These are phyloP conservation scores for Gallinago nigripennis DNA, from an alignment of 2,797 vertebrate species.

Conservation along the genomic window DNA sequence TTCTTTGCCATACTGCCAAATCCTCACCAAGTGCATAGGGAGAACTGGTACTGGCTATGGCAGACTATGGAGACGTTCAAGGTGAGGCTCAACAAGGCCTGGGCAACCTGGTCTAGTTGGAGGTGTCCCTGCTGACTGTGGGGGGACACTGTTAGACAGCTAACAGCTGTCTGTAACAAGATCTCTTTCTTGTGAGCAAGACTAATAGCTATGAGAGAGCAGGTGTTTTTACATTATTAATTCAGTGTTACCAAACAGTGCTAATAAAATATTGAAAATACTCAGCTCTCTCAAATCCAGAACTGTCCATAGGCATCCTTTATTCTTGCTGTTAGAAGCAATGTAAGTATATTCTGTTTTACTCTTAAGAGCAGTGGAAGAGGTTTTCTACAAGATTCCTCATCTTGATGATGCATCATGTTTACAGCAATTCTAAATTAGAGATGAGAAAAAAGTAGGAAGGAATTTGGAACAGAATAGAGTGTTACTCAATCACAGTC, in stretches of 20 bases:
- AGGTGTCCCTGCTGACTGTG: too few species aligned
- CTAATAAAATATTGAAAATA: neutral
- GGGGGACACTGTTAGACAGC: too few species aligned
- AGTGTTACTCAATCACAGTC: neutral
- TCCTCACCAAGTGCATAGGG: neutral
- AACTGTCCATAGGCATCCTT: neutral
- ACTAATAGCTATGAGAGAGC: neutral
- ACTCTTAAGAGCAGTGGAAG: neutral
- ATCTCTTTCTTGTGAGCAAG: neutral
- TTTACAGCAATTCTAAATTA: neutral
- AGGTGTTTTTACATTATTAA: neutral
- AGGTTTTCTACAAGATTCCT: neutral
- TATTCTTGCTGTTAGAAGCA: neutral
- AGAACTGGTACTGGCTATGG: neutral
- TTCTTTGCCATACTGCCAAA: neutral
- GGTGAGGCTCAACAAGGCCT: too few species aligned
- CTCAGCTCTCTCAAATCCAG: neutral
- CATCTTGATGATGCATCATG: neutral
- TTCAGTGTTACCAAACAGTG: neutral
- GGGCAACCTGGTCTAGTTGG: too few species aligned
- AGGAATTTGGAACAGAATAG: neutral
- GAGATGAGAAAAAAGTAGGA: neutral
- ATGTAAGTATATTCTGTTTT: neutral
- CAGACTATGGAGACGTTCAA: neutral
- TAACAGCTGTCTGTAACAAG: neutral